phyloP scores from a whole-genome alignment of 2,113 vertebrate species.

The Serinus canaria region DNA sequence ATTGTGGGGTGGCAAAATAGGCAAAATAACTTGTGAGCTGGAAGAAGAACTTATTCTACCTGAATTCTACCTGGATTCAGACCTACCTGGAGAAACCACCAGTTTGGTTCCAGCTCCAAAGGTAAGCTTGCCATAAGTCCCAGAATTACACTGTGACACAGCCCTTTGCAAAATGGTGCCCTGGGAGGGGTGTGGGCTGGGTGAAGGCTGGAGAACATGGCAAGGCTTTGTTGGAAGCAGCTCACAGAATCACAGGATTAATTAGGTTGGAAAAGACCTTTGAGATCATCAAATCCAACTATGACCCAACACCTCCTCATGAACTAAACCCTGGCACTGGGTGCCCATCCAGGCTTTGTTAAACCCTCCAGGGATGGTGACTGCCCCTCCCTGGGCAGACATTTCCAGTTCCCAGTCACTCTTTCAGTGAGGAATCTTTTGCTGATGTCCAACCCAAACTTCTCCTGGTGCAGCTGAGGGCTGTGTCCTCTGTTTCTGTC shows the following conservation, averaged over 20 bases:
- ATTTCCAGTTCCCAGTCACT: background rate
- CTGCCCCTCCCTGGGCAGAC: background rate
- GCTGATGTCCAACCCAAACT: background rate
- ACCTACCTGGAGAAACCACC: background rate
- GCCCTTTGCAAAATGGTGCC: background rate
- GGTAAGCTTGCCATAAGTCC: background rate
- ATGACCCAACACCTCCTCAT: background rate
- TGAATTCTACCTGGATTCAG: background rate
- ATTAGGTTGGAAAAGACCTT: background rate
- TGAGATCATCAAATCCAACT: background rate
- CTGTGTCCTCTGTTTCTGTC: background rate
- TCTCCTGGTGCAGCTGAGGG: background rate
- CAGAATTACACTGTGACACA: background rate
- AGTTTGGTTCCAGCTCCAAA: slow-evolving; percentile 41
- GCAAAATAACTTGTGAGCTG: background rate
- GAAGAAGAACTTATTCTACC: background rate
- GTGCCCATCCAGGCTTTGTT: background rate
- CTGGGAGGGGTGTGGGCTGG: no score
- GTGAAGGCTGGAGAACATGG: background rate
- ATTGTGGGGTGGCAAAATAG: background rate
- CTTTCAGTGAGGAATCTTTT: background rate
- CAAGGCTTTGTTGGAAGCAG: background rate
- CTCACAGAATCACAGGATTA: background rate
- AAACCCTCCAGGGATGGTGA: background rate
- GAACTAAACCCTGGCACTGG: background rate